These are phyloP conservation scores for Marmota monax DNA, from an alignment of 2,113 vertebrate genomes.

Conservation along the genomic window DNA sequence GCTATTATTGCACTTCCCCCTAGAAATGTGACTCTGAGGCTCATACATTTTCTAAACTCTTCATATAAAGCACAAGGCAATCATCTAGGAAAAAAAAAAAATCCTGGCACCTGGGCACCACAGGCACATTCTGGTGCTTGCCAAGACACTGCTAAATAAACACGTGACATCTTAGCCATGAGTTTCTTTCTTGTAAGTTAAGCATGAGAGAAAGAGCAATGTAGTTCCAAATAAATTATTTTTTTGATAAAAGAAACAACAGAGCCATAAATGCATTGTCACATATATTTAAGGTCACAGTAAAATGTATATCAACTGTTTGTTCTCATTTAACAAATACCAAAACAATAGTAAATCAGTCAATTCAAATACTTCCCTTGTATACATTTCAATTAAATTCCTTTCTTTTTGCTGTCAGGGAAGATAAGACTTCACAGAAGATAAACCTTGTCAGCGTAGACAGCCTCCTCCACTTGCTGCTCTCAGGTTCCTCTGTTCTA, in stretches of 20 bases:
- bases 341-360: not conserved
- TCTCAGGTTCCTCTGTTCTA: not conserved
- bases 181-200: not conserved
- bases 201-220: not conserved
- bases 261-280: not conserved
- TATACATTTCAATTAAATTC: not conserved
- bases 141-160: constrained; percentile 7
- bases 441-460: not conserved
- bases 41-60: constrained; percentile 7
- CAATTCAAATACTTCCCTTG: not conserved
- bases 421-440: not conserved
- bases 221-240: not conserved
- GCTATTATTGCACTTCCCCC: not conserved
- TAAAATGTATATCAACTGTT: not conserved
- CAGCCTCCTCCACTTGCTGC: not conserved
- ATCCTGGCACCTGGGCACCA: not conserved
- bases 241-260: not conserved
- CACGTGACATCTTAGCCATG: not conserved
- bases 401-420: not conserved
- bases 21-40: constrained; percentile 20
- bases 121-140: not conserved
- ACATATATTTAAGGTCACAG: not conserved
- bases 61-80: constrained; percentile 53
- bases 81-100: not conserved
- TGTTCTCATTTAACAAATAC: not conserved